Percentiles rank a stretch among this genome's conserved stretches.
These are phyloP conservation scores for Trissoscelio sp. DNA, from an alignment of 2,888 invertebrate species.

Conservation along the genomic window DNA sequence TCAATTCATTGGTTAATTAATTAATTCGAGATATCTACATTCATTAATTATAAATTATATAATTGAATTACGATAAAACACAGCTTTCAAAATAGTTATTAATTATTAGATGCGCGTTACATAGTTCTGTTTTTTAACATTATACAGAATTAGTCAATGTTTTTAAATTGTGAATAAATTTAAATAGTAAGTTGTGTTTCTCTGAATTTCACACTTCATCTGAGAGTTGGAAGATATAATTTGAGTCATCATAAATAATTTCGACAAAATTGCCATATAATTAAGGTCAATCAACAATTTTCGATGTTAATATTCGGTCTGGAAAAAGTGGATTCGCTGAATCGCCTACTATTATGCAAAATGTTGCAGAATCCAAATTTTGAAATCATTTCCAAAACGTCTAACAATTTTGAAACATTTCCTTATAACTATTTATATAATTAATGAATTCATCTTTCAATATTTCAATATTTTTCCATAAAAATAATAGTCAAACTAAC, in stretches of 20 bases:
- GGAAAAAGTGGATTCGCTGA: conserved; percentile 6
- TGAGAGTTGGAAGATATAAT: background rate
- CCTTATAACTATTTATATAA: too few relatives aligned
- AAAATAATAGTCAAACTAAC: too few relatives aligned
- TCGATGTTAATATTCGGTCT: background rate
- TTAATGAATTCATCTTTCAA: too few relatives aligned
- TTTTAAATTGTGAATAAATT: background rate
- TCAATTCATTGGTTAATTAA: background rate
- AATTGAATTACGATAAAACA: background rate
- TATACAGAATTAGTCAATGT: background rate
- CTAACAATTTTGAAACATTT: background rate
- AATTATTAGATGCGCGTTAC: too few relatives aligned
- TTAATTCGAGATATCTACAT: background rate
- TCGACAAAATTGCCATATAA: conserved; percentile 8
- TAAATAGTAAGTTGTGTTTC: background rate
- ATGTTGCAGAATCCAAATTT: background rate
- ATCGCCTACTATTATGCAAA: background rate
- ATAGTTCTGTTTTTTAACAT: background rate
- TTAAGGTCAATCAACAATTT: background rate
- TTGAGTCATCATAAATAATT: background rate
- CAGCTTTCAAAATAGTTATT: background rate
- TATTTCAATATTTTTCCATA: too few relatives aligned
- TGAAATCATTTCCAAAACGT: background rate
- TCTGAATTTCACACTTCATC: conserved; percentile 2
- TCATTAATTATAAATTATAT: background rate